Evolutionary conservation across 2,888 invertebrate species (phyloP).

Genomic region (Argyresthia goedartella): DNA sequence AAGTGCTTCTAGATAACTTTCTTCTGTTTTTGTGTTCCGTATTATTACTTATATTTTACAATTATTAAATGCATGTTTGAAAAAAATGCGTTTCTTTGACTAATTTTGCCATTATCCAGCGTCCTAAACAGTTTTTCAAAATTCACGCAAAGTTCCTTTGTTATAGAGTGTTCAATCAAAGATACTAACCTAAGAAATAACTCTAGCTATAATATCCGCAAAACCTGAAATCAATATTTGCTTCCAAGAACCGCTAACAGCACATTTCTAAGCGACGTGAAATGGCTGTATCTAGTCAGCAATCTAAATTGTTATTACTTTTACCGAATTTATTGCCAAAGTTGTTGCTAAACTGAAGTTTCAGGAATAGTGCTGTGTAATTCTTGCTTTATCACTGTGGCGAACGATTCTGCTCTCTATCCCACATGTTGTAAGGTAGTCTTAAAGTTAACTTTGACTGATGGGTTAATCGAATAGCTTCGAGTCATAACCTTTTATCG

Average conservation of each 20-base stretch:
- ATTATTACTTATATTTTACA: too few species aligned
- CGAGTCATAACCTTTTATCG: too few species aligned
- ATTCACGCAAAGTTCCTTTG: too few species aligned
- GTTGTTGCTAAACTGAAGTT: neutral
- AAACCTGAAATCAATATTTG: neutral
- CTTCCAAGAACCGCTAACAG: neutral
- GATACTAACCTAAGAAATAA: too few species aligned
- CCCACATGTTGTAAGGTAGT: neutral
- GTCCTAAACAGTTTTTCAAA: too few species aligned
- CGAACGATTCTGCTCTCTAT: too few species aligned
- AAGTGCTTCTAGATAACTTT: too few species aligned
- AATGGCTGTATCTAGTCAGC: neutral
- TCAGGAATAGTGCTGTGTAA: neutral
- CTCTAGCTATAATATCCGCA: neutral
- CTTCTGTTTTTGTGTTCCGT: too few species aligned
- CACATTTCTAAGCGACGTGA: neutral
- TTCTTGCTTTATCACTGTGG: neutral
- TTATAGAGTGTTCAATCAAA: too few species aligned
- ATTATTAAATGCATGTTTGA: too few species aligned
- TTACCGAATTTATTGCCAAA: neutral
- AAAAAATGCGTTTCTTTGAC: too few species aligned
- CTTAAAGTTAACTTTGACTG: neutral
- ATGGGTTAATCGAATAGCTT: neutral
- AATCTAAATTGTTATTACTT: neutral
- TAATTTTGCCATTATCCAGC: too few species aligned